Base-by-base conservation (phyloP, 2,797 vertebrate species). In the Sitta carolinensis region DNA sequence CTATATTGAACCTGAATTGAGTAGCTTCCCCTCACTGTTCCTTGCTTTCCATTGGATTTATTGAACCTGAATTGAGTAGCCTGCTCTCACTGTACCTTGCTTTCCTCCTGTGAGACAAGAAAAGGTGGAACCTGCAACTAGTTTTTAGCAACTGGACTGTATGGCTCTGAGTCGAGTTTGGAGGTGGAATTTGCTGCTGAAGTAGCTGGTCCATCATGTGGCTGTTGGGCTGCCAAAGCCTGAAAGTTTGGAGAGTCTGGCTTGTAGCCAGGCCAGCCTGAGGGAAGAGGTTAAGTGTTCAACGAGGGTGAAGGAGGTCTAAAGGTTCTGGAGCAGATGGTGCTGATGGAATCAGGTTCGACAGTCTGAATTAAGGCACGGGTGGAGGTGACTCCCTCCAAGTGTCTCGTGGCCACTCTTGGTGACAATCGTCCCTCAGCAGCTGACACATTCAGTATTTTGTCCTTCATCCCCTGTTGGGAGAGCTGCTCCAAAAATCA, bases 401-500 rank as follows among this genome's bases (percentile, higher is more conserved):
- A 57, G 43, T 13, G 4, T 14, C 89, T 52, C 7, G n/a, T 45
- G 36, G 74, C 74, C 47, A 11, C 2, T 0, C 50, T 74, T 21
- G 86, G 69, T 84, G 73, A 43, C 84, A 78, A 1, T 26, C 2
- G 1, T 82, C 87, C 79, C 69, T 94, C 78, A 95, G 84, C 47
- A 88, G 58, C 51, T 94, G 92, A 63, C 77, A 66, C 1, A 1
- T 57, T 87, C 72, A 55, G 83, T 83, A n/a, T 66, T 83, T 93
- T 76, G 72, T 72, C 86, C 73, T 90, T 84, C 79, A 13, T 27
- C 14, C 69, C 29, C 67, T 1, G 5, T 18, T 90, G 85, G 84
- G 55, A 82, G 51, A 81, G 30, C 90, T 73, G 29, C 81, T 91
- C 76, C 42, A 5, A 57, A 87, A 92, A 93, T 92, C 90, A 79